Percentiles rank a stretch among this genome's conserved stretches.
Conservation (phyloP, 2,113 vertebrate genomes). For the Hemiscyllium ocellatum region DNA sequence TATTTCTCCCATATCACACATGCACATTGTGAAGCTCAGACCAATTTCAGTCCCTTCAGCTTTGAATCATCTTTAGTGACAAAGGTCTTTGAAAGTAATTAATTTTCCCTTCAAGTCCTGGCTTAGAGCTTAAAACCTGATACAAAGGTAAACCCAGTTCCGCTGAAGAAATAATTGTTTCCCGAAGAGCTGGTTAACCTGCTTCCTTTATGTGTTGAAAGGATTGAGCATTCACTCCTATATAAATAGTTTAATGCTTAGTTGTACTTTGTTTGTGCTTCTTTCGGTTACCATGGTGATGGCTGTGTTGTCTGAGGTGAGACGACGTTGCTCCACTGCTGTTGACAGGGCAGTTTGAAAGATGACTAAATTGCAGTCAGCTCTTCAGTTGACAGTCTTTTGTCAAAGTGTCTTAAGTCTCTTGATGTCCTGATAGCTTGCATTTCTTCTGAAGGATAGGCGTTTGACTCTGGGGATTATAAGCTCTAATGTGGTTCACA, state of each 20-base stretch:
- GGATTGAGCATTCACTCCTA: neutral
- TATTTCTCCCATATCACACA: neutral
- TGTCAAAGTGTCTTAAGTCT: conserved; percentile 45
- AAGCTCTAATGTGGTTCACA: conserved; percentile 37
- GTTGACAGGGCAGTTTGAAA: conserved; percentile 43
- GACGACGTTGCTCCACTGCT: conserved; percentile 46
- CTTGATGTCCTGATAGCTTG: conserved; percentile 43
- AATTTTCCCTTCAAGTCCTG: neutral
- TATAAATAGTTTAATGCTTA: neutral
- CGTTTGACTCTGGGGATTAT: conserved; percentile 41
- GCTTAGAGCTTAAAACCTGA: neutral
- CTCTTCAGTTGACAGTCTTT: conserved; percentile 43
- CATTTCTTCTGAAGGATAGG: conserved; percentile 41
- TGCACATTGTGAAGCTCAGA: neutral
- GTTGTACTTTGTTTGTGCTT: neutral
- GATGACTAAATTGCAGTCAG: conserved; percentile 44
- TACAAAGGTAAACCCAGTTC: neutral
- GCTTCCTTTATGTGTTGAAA: neutral
- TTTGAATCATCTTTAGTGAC: neutral
- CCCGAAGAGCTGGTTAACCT: neutral
- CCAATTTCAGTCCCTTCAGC: neutral
- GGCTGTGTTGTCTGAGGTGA: conserved; percentile 47
- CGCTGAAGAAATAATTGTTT: neutral
- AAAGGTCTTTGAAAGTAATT: neutral
- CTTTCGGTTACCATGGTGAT: conserved; percentile 47